Evolutionary conservation across 2,797 vertebrate species (phyloP).

Genomic region (Gouania willdenowi): DNA sequence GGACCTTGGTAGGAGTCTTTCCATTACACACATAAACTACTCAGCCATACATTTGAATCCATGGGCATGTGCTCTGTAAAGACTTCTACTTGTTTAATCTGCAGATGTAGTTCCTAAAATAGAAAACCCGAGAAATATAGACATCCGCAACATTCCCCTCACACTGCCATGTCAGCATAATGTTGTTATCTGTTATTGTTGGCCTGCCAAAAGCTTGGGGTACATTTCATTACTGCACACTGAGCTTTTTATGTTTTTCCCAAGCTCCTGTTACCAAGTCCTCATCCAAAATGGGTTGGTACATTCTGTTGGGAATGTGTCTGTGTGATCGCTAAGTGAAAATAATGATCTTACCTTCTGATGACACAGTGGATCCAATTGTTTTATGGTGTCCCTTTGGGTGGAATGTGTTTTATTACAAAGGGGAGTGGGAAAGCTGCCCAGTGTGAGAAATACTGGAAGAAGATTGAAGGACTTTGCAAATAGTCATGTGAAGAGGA

Average conservation of each 20-base stretch:
- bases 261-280: conserved; percentile 25
- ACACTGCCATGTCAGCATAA: conserved; percentile 10
- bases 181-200: conserved; percentile 37
- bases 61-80: too few relatives aligned
- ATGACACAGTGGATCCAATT: conserved; percentile 59
- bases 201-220: conserved; percentile 28
- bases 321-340: conserved; percentile 55
- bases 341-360: conserved; percentile 67
- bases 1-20: conserved; percentile 85
- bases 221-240: conserved; percentile 18
- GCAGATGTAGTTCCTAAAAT: too few relatives aligned
- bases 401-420: conserved; percentile 57
- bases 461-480: too few relatives aligned
- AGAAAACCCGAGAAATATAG: too few relatives aligned
- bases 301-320: conserved; percentile 44
- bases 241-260: conserved; percentile 58
- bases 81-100: too few relatives aligned
- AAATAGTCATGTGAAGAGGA: too few relatives aligned
- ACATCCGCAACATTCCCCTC: too few relatives aligned
- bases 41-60: too few relatives aligned
- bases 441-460: too few relatives aligned
- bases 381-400: conserved; percentile 59
- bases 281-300: conserved; percentile 30
- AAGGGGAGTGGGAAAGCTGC: conserved; percentile 49
- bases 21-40: too few relatives aligned